phyloP scores from a whole-genome alignment of 2,797 vertebrate species.

The Muscicapa striata region DNA sequence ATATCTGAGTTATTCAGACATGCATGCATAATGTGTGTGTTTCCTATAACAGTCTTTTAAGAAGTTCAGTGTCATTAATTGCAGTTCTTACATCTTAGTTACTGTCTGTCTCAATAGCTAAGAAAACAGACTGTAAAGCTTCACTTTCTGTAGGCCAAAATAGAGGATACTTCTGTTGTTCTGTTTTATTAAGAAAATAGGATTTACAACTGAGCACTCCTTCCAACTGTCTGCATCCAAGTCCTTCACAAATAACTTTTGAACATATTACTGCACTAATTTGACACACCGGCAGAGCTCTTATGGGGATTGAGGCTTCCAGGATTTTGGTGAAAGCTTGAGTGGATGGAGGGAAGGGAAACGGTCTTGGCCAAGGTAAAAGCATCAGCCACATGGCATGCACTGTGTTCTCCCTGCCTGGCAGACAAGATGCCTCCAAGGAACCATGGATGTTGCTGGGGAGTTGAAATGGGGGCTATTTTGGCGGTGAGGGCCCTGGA shows the following conservation, averaged over 20 bases:
- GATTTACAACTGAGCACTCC: not conserved
- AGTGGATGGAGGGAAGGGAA: not conserved
- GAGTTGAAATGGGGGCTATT: not conserved
- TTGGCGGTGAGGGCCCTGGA: too few relatives aligned
- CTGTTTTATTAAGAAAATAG: not conserved
- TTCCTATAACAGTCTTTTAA: constrained; percentile 12
- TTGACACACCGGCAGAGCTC: not conserved
- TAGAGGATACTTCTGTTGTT: not conserved
- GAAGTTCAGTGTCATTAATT: not conserved
- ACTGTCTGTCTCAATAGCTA: constrained; percentile 18
- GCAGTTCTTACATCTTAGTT: constrained; percentile 24
- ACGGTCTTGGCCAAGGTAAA: not conserved
- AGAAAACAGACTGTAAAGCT: constrained; percentile 29
- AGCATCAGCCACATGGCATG: not conserved
- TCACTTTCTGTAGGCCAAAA: not conserved
- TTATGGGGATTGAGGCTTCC: not conserved
- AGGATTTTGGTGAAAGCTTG: not conserved
- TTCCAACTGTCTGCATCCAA: not conserved
- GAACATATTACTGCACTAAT: not conserved
- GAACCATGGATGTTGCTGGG: not conserved
- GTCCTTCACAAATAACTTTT: not conserved
- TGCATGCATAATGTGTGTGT: not conserved
- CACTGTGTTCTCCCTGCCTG: not conserved
- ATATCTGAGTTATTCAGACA: not conserved
- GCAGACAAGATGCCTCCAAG: not conserved